Base-by-base conservation (phyloP, 2,797 vertebrate genomes). In the Loris lydekkerianus region DNA sequence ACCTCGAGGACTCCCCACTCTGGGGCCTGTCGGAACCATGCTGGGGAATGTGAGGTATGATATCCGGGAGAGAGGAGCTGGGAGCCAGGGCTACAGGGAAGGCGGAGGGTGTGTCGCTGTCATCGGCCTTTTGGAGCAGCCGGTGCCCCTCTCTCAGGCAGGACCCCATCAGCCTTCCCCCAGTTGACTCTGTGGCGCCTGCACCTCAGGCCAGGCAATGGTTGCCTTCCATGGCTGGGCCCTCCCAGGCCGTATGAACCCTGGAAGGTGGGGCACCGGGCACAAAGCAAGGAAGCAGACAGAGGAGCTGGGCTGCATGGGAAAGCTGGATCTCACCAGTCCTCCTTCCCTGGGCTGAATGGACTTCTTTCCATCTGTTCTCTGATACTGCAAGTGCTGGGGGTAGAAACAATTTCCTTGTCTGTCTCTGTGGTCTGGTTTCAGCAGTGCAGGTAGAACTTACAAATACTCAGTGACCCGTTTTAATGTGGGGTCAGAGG, bases 21-120 rank as follows among this genome's bases (percentile, higher is more conserved):
- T 27, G 0, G 1, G 86, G 94, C 96, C 88, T 86, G 94, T 89
- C 37, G 17, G 83, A 91, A 63, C 88, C 9, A 0, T 0, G 83
- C 94, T 70, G 63, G 75, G 86, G 91, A 86, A 92, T 43, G 58
- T 1, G 23, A 69, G 29, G 84, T 34, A 93, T 89, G 91, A 37
- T 23, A 65, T 23, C 40, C 15, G 29, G 46, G n/a, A 37, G 43
- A 25, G 31, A 20, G 43, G 8, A 34, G 10, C 53, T 84, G 56
- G 78, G 31, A 65, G 31, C 21, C 67, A 17, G 78, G 34, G 56
- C 40, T 3, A 3, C 27, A 17, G 63, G 27, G 27, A 0, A 37
- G 40, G 3, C 10, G 0, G 56, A 23, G 40, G 75, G 69, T 2
- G 0, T 17, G 61, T 13, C 37, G 20, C 72, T 25, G 76, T 17